Evolutionary conservation across 1,140 invertebrate genomes (phyloP), one percentile per base, ranked within the genome.

Genomic region (Monochamus saltuarius): DNA sequence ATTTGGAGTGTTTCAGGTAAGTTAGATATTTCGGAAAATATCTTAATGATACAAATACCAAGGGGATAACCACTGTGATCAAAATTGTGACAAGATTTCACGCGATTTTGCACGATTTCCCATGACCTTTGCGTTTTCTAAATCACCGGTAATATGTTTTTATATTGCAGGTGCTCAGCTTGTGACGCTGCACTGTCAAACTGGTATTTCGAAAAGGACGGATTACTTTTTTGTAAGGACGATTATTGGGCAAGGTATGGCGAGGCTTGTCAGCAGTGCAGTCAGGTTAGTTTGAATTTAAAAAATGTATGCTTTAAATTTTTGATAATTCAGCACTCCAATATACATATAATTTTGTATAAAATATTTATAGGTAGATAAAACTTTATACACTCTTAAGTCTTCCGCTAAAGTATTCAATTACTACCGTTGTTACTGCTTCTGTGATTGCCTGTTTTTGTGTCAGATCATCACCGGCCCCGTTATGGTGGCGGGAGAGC

Each of bases 161-260:
- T 3, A 29, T 29, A 3, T 29, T 40, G 16, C 69, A 92, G 92
- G 74, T 95, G 94, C 78, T 94, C 91, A 17, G 90, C 88, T 0
- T 96, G 94, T 77, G 90, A 93, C 76, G 82, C 82, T 9, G 81
- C 87, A 43, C 78, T 96, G n/a, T 89, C 89, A 4, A 90, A 86
- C 59, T 96, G 93, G 93, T 95, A 95, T 77, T 94, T 95, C 79
- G 93, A 96, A 79, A 95, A 94, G 73, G 88, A 92, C 77, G 92
- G 92, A 0, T 73, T 93, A 42, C 79, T 95, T 10, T 95, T 93
- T 78, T 97, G 94, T 70, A 90, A 91, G 72, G 83, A 87, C 66
- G 92, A 97, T 75, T 97, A 95, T 73, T 94, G 90, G 86, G 77
- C 86, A 6, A 85, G 89, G n/a, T 95, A 89, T 75, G 92, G 92